phyloP scores from a whole-genome alignment of 2,888 invertebrate genomes.

The Rhaphigaster nebulosa region DNA sequence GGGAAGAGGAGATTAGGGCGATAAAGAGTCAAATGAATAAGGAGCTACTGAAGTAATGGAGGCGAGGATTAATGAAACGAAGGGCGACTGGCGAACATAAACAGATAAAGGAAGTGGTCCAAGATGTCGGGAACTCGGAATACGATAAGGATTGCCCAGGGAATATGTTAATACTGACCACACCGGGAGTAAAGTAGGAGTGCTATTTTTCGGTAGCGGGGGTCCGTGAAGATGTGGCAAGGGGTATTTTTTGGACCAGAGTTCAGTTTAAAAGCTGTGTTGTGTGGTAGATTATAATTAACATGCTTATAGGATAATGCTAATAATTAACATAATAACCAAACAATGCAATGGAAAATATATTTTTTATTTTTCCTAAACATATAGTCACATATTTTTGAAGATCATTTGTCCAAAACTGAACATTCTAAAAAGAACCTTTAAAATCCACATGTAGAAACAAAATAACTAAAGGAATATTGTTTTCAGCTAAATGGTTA shows the following conservation, averaged over 20 bases:
- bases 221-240: too few relatives aligned
- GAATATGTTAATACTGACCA: slow-evolving; percentile 19
- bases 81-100: neutral
- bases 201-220: neutral
- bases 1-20: slow-evolving; percentile 17
- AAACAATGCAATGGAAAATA: too few relatives aligned
- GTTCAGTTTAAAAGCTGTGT: too few relatives aligned
- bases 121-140: neutral
- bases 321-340: too few relatives aligned
- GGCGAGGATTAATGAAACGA: slow-evolving; percentile 37
- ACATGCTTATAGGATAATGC: too few relatives aligned
- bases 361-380: too few relatives aligned
- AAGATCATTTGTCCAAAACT: too few relatives aligned
- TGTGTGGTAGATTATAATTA: neutral
- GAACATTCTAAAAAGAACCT: too few relatives aligned
- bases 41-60: slow-evolving; percentile 14
- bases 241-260: neutral
- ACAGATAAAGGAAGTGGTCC: slow-evolving; percentile 18
- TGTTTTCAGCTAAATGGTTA: too few relatives aligned
- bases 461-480: too few relatives aligned
- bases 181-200: neutral
- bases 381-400: too few relatives aligned
- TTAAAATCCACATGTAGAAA: too few relatives aligned
- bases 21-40: slow-evolving; percentile 21
- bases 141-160: neutral